Evolutionary conservation across 1,140 invertebrate genomes (phyloP), one percentile per base, ranked within the genome.

Genomic region (Bilobella aurantiaca): DNA sequence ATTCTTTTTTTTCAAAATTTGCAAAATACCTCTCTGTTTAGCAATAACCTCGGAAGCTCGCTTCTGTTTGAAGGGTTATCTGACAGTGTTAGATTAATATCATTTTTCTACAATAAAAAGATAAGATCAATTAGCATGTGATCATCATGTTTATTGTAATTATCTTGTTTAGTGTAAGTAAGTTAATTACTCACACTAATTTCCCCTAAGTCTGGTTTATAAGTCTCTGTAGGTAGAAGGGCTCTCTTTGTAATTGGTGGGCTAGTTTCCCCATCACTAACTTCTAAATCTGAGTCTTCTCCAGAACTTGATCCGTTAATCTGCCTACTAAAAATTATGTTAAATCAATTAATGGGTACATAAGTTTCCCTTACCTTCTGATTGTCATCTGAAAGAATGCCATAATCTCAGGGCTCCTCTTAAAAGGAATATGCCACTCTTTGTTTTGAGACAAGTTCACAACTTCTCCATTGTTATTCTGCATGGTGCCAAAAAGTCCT

Each of bases 251-350:
- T 53, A 23, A 18, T 23, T 62, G 34, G 29, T 30, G 29, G 42
- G 1, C 25, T 27, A 8, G 21, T 18, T 21, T 31, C 21, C 21
- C 61, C 37, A 5, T 42, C 34, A 53, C 58, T 61, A 27, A 25
- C 61, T 27, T 66, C 70, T 49, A 64, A 64, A 34, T 62, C 62
- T 1, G 66, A 68, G 34, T 72, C 70, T 8, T 72, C 70, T 28
- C 57, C 70, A 3, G 67, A 69, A 57, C 67, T 69, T 67, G 69
- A 65, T 18, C 69, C 66, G 32, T 72, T 68, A 57, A 72, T 72
- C 32, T 72, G 67, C 16, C 70, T 67, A 67, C 70, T 71, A 34
- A 28, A 62, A 65, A 56, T 34, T 62, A 56, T 49, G 49, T 31
- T 27, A 32, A 34, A 62, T 21, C 28, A 31, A 1, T 27, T n/a